phyloP scores from a whole-genome alignment of 2,888 invertebrate genomes.

The Eubasilissa splendida region DNA sequence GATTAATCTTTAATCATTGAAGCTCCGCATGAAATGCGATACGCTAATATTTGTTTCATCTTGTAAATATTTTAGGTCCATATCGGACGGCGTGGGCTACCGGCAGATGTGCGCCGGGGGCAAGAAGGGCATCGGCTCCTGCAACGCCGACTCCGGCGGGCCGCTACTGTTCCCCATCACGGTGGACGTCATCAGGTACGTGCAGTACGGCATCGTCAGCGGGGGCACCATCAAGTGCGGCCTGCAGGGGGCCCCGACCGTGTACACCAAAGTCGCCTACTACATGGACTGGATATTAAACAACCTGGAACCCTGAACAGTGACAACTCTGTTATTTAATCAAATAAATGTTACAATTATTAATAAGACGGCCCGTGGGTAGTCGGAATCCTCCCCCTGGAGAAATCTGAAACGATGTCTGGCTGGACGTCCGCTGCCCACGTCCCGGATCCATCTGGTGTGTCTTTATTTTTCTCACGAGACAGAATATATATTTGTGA shows the following conservation, averaged over 20 bases:
- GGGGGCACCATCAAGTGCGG: conserved; percentile 70
- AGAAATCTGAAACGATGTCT: too few relatives aligned
- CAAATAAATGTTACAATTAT: too few relatives aligned
- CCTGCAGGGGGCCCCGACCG: conserved; percentile 76
- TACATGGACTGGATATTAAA: conserved; percentile 79
- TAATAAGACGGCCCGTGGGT: too few relatives aligned
- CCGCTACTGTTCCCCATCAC: conserved; percentile 72
- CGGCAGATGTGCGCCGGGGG: conserved; percentile 78
- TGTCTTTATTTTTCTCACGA: too few relatives aligned
- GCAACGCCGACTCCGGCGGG: conserved; percentile 80
- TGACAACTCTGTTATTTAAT: too few relatives aligned
- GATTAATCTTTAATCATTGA: too few relatives aligned
- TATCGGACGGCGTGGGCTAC: conserved; percentile 64
- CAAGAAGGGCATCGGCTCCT: conserved; percentile 73
- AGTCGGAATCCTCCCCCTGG: too few relatives aligned
- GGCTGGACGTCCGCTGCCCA: too few relatives aligned
- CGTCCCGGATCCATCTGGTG: too few relatives aligned
- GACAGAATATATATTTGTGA: too few relatives aligned
- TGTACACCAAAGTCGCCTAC: conserved; percentile 77
- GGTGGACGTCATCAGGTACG: conserved; percentile 65
- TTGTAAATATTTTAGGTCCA: conserved; percentile 37
- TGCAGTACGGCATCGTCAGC: conserved; percentile 76
- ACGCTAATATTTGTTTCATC: too few relatives aligned
- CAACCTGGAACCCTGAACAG: conserved; percentile 64
- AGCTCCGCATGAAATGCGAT: too few relatives aligned